Conservation (phyloP, 1,140 invertebrate genomes). For the Cyclargus thomasi region DNA sequence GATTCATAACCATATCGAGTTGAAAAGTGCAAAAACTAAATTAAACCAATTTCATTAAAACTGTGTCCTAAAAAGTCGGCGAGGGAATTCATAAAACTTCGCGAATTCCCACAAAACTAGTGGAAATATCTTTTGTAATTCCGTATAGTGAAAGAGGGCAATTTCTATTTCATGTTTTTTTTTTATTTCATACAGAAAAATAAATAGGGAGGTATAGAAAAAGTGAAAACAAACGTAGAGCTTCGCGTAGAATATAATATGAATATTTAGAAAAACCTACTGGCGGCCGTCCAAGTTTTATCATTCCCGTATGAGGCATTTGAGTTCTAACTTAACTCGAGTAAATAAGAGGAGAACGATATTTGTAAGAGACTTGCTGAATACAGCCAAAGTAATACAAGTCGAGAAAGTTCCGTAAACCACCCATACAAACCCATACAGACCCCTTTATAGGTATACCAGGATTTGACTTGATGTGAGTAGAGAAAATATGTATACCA, state of each 20-base stretch:
- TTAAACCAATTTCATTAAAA: not conserved
- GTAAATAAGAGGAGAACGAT: conserved; percentile 13
- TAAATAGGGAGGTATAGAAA: not conserved
- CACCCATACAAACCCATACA: not conserved
- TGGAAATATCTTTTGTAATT: conserved; percentile 1
- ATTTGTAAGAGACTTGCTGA: not conserved
- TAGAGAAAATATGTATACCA: not conserved
- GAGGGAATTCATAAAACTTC: not conserved
- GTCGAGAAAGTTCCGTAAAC: not conserved
- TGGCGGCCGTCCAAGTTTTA: conserved; percentile 1
- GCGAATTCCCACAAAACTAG: not conserved
- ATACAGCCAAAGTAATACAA: not conserved
- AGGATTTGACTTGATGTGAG: not conserved
- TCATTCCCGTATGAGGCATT: not conserved
- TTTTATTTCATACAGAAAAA: not conserved
- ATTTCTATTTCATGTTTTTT: not conserved
- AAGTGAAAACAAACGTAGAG: not conserved
- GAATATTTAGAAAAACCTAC: conserved; percentile 5
- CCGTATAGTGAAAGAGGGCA: not conserved
- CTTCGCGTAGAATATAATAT: not conserved
- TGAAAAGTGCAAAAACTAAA: not conserved
- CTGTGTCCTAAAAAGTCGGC: not conserved
- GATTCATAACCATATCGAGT: not conserved
- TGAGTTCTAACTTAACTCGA: conserved; percentile 10
- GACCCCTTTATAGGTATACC: not conserved